Base-by-base conservation (phyloP, 2,888 invertebrate genomes). In the Standfussiana lucernea region DNA sequence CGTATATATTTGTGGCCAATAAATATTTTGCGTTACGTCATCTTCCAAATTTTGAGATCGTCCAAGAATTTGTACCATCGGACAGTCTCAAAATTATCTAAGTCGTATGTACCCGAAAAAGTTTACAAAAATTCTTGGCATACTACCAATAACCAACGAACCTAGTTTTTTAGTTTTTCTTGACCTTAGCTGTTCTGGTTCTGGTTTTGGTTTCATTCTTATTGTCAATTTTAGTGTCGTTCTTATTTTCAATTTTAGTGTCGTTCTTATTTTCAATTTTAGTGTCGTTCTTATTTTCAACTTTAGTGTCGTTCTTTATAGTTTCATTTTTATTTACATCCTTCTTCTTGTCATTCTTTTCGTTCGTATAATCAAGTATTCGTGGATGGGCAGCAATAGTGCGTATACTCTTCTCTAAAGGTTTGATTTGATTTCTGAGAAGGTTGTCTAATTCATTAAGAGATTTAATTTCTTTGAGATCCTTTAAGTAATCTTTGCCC, bases 71-170 rank as follows among this genome's bases (percentile, higher is more conserved):
- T 85, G 82, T 91, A 94, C 53, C 73, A 88, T 96, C 96, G 89
- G 96, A 95, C 95, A 94, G 91, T 93, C 93, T 92, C 96, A 95
- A 96, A 96, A 96, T 94, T 93, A 82, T 82, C 32, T 37, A 37
- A 50, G 62, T 80, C 32, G 72, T 61, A 73, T 40, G 37, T 37
- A 73, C 68, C 79, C 65, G 71, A 79, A 64, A 64, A 50, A 35
- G 7, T 53, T 37, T 21, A 42, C 28, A 65, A 62, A 45, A n/a
- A 62, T 47, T 74, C 50, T 80, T 61, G 76, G 86, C 32, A 59
- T 76, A 69, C 86, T 45, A 72, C 77, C 13, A 67, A 71, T 77
- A 65, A 65, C 59, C 83, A 69, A 66, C 35, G n/a, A 56, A 65
- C 42, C 32, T 71, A 72, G 4, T 37, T 45, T 79, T 80, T 82